Evolutionary conservation across 2,797 vertebrate species (phyloP), one percentile per base, ranked within the genome.

Genomic region (Kryptolebias ocellatus): DNA sequence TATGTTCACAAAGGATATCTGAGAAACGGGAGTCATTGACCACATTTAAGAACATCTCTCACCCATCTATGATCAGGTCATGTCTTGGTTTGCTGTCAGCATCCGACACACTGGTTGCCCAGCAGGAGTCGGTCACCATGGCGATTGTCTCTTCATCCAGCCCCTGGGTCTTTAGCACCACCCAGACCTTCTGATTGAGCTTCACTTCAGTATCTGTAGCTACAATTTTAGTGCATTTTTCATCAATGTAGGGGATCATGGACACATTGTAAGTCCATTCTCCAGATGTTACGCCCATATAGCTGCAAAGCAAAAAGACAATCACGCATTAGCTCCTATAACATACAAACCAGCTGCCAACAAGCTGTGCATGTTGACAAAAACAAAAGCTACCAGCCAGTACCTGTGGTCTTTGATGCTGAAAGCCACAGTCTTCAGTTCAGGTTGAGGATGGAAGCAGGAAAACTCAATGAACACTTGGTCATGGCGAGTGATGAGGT

Each of bases 61-160:
- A 79, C 80, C 72, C 55, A 0, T 27, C 6, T 0, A 0, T 10
- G n/a, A 82, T 60, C 29, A 82, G 65, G 46, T 73, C 12, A 17
- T 79, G 53, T 58, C 16, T 70, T 4, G 15, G 51, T 0, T 0
- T 15, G 5, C 4, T 20, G 9, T 0, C 2, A 1, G 59, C 15
- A 15, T 17, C 12, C 1, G 37, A 10, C 12, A 60, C 6, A 18
- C 34, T 37, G 45, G 69, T 79, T 20, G 69, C 72, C 76, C 76
- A 82, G 72, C 80, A 82, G n/a, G 65, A 70, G 17, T 82, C 66
- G 0, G 49, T 70, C 46, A 82, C 72, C 39, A 82, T 0, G n/a
- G 49, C 16, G 0, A 76, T 31, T 0, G 39, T 1, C 0, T 11
- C 16, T 0, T 0, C 39, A 4, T 76, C 69, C 46, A 82, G 72